Base-by-base conservation (phyloP, 2,888 invertebrate genomes). In the Congeria kusceri region DNA sequence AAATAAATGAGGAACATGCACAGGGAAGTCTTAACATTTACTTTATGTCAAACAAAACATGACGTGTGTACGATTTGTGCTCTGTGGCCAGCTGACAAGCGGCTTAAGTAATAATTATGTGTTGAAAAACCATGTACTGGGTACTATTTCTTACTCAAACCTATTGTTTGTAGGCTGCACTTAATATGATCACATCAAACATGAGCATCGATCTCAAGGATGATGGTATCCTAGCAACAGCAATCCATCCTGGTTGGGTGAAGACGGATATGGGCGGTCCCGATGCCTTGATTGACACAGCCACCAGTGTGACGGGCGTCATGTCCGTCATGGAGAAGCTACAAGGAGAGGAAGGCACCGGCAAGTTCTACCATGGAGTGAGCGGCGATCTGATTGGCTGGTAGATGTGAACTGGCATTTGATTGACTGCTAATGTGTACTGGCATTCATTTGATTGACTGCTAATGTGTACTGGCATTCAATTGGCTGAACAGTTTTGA, bases 241-340 rank as follows among this genome's bases (percentile, higher is more conserved):
- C 91, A 94, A 70, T 98, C 77, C 98, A 98, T 94, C 98, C 98
- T 0, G 98, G 98, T 1, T 98, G 98, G 98, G 97, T 98, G 9
- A 95, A 96, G 92, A 98, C 98, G 0, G 96, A 96, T 84, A 96
- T 98, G 97, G 98, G 98, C 4, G 77, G 81, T 11, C 93, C 95
- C 49, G 96, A 95, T 84, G 98, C 98, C 0, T 96, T 96, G 0
- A 93, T 97, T 44, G 96, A 96, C 66, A 94, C 97, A 0, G 95
- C 96, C 28, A 95, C 95, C 0, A 96, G 97, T 91, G 95, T 96
- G 5, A 91, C 91, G 0, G 94, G 95, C 23, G 96, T 98, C 74
- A 93, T 97, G 23, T 93, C 95, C 7, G 96, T 96, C 3, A 93
- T 98, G 57, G 90, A 94, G 49, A 94, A 94, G 1, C 94, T 97